phyloP scores from a whole-genome alignment of 2,888 invertebrate genomes.

The Pherbina coryleti region DNA sequence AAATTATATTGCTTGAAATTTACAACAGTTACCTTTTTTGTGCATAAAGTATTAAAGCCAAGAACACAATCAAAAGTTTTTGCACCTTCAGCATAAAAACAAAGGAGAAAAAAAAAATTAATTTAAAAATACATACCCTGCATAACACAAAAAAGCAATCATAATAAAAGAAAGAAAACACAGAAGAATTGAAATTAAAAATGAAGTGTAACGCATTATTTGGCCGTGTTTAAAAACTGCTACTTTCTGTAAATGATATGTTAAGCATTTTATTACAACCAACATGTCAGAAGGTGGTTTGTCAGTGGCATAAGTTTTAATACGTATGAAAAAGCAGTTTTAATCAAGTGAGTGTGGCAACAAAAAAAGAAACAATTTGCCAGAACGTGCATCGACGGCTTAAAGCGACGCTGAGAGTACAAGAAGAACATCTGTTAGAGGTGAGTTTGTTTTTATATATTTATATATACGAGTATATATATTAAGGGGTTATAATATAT shows the following conservation, averaged over 20 bases:
- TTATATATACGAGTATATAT: too few relatives aligned
- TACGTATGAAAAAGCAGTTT: neutral
- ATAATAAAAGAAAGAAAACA: neutral
- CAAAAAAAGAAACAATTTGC: too few relatives aligned
- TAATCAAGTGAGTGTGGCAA: neutral
- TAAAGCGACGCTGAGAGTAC: too few relatives aligned
- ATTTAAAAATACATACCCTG: too few relatives aligned
- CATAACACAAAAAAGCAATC: neutral
- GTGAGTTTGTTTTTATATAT: too few relatives aligned
- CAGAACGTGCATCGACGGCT: too few relatives aligned
- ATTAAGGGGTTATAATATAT: too few relatives aligned
- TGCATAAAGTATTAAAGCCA: too few relatives aligned
- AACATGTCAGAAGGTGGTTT: neutral
- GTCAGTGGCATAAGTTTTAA: neutral
- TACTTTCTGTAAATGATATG: neutral
- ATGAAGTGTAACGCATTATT: neutral
- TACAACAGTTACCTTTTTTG: too few relatives aligned
- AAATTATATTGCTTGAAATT: too few relatives aligned
- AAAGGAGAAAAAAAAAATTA: neutral
- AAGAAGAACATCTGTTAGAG: too few relatives aligned
- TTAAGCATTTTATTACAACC: neutral
- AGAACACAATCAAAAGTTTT: neutral
- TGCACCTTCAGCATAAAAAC: neutral
- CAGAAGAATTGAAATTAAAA: neutral
- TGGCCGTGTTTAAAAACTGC: neutral